Percentiles rank a stretch among this genome's conserved stretches.
These are phyloP conservation scores for Eulemur macaco DNA, from an alignment of 2,113 vertebrate genomes.

Conservation along the genomic window DNA sequence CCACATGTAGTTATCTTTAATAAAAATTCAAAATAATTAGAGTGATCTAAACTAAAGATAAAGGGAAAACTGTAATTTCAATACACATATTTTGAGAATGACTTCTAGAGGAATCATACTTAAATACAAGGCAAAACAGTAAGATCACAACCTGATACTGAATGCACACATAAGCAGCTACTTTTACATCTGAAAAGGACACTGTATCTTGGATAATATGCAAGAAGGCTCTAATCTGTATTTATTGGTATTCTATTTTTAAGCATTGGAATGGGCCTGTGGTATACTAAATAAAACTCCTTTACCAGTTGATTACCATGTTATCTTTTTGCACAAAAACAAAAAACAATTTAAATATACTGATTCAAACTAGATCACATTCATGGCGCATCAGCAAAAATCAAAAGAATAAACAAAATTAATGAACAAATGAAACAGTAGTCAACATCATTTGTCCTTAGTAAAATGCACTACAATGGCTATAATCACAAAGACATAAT, in stretches of 20 bases:
- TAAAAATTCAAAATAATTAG: neutral
- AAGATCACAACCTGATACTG: slow-evolving; percentile 39
- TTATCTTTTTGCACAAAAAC: neutral
- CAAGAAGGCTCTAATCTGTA: neutral
- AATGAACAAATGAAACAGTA: neutral
- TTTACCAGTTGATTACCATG: neutral
- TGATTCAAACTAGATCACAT: neutral
- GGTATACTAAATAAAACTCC: neutral
- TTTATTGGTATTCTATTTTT: slow-evolving; percentile 23
- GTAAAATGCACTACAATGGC: neutral
- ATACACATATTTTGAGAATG: neutral
- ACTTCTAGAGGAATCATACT: neutral
- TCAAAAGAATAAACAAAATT: slow-evolving; percentile 30
- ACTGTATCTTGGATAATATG: neutral
- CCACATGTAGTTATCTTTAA: neutral
- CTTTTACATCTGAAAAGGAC: neutral
- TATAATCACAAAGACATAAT: neutral
- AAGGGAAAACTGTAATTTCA: slow-evolving; percentile 18
- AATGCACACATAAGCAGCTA: slow-evolving; percentile 25
- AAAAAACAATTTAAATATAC: neutral
- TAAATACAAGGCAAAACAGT: neutral
- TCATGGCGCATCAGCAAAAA: neutral
- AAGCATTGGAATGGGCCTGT: neutral
- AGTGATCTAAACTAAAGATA: slow-evolving; percentile 2
- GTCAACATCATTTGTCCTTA: neutral